These are phyloP conservation scores for Drosophila lacteicornis DNA, from an alignment of 1,140 invertebrate species.

Conservation along the genomic window DNA sequence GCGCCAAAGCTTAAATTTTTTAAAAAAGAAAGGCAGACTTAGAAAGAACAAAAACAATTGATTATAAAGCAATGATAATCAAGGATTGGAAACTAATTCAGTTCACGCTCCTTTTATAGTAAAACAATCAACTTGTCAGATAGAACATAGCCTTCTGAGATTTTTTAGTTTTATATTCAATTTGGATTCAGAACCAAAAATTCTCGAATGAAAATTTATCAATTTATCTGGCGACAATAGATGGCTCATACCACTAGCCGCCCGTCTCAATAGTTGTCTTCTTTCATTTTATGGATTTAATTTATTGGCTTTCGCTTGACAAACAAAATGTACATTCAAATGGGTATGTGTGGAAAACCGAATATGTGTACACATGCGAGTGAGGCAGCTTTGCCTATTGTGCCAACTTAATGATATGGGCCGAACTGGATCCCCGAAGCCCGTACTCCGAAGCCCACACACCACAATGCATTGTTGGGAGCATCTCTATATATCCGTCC, in stretches of 20 bases:
- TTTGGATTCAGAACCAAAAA: slow-evolving; percentile 20
- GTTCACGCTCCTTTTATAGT: background rate
- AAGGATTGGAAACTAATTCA: slow-evolving; percentile 15
- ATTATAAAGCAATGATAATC: background rate
- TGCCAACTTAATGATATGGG: slow-evolving; percentile 72
- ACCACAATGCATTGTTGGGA: slow-evolving; percentile 60
- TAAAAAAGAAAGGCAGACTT: too few species aligned
- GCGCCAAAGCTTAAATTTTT: background rate
- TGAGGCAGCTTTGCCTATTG: slow-evolving; percentile 38
- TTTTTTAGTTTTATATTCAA: too few species aligned
- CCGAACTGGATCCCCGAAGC: slow-evolving; percentile 31
- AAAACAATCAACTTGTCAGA: too few species aligned
- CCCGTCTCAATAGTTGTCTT: slow-evolving; percentile 37
- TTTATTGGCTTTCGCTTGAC: slow-evolving; percentile 46
- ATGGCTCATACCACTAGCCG: slow-evolving; percentile 19
- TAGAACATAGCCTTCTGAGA: too few species aligned
- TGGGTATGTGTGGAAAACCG: background rate
- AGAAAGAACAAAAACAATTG: background rate
- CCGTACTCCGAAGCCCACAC: slow-evolving; percentile 34
- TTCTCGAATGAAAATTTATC: slow-evolving; percentile 56
- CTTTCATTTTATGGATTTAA: slow-evolving; percentile 50
- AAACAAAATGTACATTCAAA: slow-evolving; percentile 35
- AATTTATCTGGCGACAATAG: slow-evolving; percentile 65
- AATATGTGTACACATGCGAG: slow-evolving; percentile 10
- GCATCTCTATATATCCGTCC: slow-evolving; percentile 65